Conservation (phyloP, 2,888 invertebrate species). For the Coenonympha arcania region DNA sequence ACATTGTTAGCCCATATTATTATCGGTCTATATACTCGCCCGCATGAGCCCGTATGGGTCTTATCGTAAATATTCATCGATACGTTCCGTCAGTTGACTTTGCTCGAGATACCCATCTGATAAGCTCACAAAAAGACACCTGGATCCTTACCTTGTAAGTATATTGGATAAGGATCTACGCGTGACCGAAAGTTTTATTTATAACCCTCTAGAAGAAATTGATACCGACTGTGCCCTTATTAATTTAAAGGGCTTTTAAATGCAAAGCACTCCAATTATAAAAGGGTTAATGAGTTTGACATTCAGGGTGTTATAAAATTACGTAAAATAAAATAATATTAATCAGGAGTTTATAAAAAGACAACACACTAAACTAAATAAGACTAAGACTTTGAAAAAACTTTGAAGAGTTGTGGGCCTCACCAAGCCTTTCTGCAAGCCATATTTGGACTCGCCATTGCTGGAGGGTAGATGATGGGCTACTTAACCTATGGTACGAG, state of each 20-base stretch:
- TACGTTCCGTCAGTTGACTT: constrained; percentile 22
- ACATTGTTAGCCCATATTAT: neutral
- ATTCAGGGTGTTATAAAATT: neutral
- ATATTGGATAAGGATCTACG: constrained; percentile 9
- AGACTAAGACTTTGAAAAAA: no score
- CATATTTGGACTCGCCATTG: no score
- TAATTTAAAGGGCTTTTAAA: neutral
- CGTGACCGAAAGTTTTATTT: constrained; percentile 13
- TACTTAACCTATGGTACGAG: no score
- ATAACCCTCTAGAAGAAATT: no score
- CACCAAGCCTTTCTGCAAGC: no score
- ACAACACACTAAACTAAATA: no score
- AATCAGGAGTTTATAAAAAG: neutral
- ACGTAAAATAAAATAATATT: neutral
- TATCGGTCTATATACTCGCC: constrained; percentile 1
- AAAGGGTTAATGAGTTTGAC: constrained; percentile 1
- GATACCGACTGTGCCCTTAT: no score
- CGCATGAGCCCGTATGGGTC: constrained; percentile 23
- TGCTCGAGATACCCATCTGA: constrained; percentile 8
- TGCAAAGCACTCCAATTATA: neutral
- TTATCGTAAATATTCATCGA: constrained; percentile 26
- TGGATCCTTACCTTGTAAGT: constrained; percentile 14
- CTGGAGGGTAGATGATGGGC: no score
- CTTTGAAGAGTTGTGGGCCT: no score
- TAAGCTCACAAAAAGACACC: constrained; percentile 23